A percentile compares a stretch with the other conserved stretches of the same genome.
Evolutionary conservation across 1,140 invertebrate genomes (phyloP).

Genomic region (Drosophila sulfurigaster): DNA sequence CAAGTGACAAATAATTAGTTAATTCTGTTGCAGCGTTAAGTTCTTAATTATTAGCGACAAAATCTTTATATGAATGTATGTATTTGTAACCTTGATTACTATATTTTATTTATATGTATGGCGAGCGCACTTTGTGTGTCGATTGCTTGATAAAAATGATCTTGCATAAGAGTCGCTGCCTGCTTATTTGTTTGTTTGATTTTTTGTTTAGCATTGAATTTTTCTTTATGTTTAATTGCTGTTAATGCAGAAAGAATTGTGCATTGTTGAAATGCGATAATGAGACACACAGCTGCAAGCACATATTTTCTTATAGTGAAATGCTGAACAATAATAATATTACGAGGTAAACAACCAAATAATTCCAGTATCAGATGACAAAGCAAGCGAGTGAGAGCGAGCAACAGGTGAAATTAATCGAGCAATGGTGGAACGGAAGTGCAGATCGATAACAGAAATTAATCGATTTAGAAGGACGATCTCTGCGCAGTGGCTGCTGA

Average conservation of each 20-base stretch:
- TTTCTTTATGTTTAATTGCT: conserved; percentile 33
- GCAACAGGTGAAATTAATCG: conserved; percentile 46
- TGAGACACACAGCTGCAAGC: conserved; percentile 31
- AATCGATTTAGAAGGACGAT: conserved; percentile 10
- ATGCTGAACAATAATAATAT: conserved; percentile 7
- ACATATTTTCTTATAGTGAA: conserved; percentile 21
- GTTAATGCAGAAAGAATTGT: conserved; percentile 14
- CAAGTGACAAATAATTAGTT: conserved; percentile 28
- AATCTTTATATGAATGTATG: not conserved
- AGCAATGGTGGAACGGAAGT: conserved; percentile 20
- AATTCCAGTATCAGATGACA: conserved; percentile 27
- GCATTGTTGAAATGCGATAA: conserved; percentile 27
- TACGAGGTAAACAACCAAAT: conserved; percentile 24
- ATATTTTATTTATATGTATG: conserved; percentile 10
- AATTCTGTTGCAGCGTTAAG: conserved; percentile 22
- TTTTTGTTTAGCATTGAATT: conserved; percentile 38
- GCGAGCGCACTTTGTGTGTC: not conserved
- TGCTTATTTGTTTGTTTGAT: conserved; percentile 9
- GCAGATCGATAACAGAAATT: conserved; percentile 36
- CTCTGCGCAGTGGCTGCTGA: conserved; percentile 3
- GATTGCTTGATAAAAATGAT: conserved; percentile 27
- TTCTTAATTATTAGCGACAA: conserved; percentile 23
- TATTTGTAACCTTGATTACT: conserved; percentile 2
- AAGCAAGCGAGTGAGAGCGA: not conserved
- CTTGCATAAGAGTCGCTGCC: conserved; percentile 40